phyloP scores from a whole-genome alignment of 2,797 vertebrate species.

The Sarcophilus harrisii region DNA sequence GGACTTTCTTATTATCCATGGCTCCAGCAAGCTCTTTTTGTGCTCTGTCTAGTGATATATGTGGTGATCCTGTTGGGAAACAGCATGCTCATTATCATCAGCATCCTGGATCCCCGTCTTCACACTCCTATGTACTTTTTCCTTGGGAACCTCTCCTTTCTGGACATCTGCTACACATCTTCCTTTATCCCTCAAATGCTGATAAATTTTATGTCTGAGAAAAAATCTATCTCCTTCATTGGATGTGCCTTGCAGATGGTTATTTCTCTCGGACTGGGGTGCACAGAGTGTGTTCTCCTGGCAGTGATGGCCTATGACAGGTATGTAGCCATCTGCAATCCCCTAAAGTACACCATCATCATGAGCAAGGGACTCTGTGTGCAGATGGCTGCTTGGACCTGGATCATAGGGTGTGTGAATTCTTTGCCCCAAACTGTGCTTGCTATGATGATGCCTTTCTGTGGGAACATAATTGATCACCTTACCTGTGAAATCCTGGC shows the following conservation, averaged over 20 bases:
- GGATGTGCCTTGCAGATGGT: slow-evolving; percentile 70
- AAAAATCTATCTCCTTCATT: slow-evolving; percentile 64
- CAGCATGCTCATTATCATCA: slow-evolving; percentile 56
- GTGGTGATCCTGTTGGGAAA: slow-evolving; percentile 62
- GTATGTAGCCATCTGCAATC: slow-evolving; percentile 64
- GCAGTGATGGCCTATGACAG: slow-evolving; percentile 70
- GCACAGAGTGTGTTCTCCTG: slow-evolving; percentile 66
- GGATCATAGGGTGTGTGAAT: slow-evolving; percentile 46
- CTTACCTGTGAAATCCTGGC: slow-evolving; percentile 64
- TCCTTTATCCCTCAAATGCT: slow-evolving; percentile 63
- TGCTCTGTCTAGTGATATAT: slow-evolving; percentile 64
- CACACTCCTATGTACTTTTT: slow-evolving; percentile 75
- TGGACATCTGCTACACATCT: slow-evolving; percentile 73
- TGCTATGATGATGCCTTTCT: slow-evolving; percentile 62
- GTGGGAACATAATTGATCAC: slow-evolving; percentile 55
- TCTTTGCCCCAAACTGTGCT: slow-evolving; percentile 44
- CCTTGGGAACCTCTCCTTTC: slow-evolving; percentile 68
- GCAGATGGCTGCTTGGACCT: slow-evolving; percentile 61
- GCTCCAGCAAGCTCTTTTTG: slow-evolving; percentile 16
- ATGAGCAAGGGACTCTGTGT: slow-evolving; percentile 53
- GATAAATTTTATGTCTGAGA: slow-evolving; percentile 43
- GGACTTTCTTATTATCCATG: slow-evolving; percentile 56
- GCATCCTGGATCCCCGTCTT: slow-evolving; percentile 51
- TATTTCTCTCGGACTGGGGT: slow-evolving; percentile 68
- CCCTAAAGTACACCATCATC: slow-evolving; percentile 56